These are phyloP conservation scores for Ormyrus rosae DNA, from an alignment of 2,888 invertebrate genomes.

Conservation along the genomic window DNA sequence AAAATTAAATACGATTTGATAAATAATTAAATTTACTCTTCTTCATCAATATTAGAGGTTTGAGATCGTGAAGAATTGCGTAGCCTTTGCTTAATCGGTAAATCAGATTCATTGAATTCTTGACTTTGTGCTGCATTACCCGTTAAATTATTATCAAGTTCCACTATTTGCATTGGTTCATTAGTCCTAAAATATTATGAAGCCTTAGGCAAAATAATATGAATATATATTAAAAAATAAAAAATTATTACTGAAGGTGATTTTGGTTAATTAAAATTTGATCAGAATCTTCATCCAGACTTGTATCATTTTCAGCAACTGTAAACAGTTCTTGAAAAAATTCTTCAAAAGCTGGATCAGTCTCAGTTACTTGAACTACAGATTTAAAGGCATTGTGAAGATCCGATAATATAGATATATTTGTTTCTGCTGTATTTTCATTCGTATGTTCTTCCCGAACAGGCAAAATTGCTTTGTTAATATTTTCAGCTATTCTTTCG, in stretches of 20 bases:
- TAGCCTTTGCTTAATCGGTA: slow-evolving; percentile 70
- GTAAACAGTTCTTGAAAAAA: slow-evolving; percentile 76
- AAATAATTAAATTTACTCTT: slow-evolving; percentile 51
- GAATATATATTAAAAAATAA: not conserved
- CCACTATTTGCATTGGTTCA: slow-evolving; percentile 13
- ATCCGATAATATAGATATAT: slow-evolving; percentile 72
- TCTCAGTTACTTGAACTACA: slow-evolving; percentile 77
- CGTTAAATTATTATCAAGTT: slow-evolving; percentile 18
- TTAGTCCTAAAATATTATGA: slow-evolving; percentile 3
- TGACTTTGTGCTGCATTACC: not conserved
- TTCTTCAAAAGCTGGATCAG: slow-evolving; percentile 77
- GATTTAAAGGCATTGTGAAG: slow-evolving; percentile 76
- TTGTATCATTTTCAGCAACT: slow-evolving; percentile 65
- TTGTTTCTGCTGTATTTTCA: slow-evolving; percentile 64
- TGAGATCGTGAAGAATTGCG: slow-evolving; percentile 68
- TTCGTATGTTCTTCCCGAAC: slow-evolving; percentile 63
- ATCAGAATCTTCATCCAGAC: slow-evolving; percentile 67
- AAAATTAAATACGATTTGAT: not conserved
- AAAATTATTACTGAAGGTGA: slow-evolving; percentile 24
- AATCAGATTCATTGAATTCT: slow-evolving; percentile 57
- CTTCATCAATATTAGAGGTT: slow-evolving; percentile 61
- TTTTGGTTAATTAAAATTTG: slow-evolving; percentile 31
- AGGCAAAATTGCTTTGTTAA: slow-evolving; percentile 75
- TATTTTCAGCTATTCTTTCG: slow-evolving; percentile 78
- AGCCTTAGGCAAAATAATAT: too few relatives aligned